Evolutionary conservation across 1,140 invertebrate genomes (phyloP).

Genomic region (Scaptomyza montana): DNA sequence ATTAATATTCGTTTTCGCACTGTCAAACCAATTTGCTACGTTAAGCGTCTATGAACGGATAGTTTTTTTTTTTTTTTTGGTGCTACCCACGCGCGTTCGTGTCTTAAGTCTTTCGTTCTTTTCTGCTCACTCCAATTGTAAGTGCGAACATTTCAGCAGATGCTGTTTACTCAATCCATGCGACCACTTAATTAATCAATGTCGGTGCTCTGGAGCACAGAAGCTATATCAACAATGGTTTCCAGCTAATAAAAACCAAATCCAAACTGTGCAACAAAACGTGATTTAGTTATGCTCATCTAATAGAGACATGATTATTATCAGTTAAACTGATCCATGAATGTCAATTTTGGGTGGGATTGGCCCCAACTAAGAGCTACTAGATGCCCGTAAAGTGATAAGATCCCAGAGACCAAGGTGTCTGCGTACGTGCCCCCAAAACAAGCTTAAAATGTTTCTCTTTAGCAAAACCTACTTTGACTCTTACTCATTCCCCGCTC

Average conservation of each 20-base stretch:
- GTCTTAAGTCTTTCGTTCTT: constrained; percentile 33
- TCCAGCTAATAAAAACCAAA: constrained; percentile 18
- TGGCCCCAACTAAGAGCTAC: not conserved
- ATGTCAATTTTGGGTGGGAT: constrained; percentile 59
- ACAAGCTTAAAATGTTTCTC: constrained; percentile 49
- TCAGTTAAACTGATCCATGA: constrained; percentile 50
- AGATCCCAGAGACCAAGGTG: constrained; percentile 54
- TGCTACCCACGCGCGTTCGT: constrained; percentile 40
- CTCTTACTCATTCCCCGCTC: constrained; percentile 11
- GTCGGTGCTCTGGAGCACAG: constrained; percentile 31
- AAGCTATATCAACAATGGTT: constrained; percentile 44
- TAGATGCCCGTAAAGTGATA: constrained; percentile 60
- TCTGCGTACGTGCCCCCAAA: constrained; percentile 45
- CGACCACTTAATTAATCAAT: constrained; percentile 77
- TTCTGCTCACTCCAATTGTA: constrained; percentile 49
- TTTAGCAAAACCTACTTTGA: constrained; percentile 25
- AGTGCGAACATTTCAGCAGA: constrained; percentile 25
- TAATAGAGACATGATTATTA: constrained; percentile 48
- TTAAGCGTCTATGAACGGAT: constrained; percentile 2
- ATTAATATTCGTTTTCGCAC: constrained; percentile 44
- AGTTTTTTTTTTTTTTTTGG: not conserved
- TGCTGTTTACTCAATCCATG: constrained; percentile 44
- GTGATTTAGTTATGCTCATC: constrained; percentile 33
- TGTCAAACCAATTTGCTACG: constrained; percentile 24
- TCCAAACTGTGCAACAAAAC: constrained; percentile 30